phyloP scores from a whole-genome alignment of 2,797 vertebrate species.

The Myoxocephalus aenaeus region DNA sequence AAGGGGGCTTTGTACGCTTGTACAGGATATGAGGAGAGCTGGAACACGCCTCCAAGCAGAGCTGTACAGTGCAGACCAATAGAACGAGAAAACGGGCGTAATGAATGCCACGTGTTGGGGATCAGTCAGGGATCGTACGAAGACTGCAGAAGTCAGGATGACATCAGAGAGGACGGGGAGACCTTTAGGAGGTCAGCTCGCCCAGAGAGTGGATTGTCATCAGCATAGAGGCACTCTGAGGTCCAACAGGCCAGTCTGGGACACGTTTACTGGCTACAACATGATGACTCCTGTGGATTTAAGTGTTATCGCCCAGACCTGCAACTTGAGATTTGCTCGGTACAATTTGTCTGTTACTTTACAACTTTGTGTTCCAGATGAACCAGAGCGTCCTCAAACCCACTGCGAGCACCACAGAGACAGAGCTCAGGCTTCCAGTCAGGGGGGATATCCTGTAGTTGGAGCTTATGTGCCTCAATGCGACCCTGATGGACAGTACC shows the following conservation, averaged over 20 bases:
- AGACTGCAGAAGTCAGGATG: background rate
- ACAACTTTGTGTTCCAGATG: constrained; percentile 27
- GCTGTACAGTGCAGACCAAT: background rate
- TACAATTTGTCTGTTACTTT: background rate
- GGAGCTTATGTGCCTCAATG: constrained; percentile 77
- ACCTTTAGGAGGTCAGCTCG: background rate
- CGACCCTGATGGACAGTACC: constrained; percentile 80
- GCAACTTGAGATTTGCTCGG: background rate
- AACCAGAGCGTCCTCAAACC: constrained; percentile 62
- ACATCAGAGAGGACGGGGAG: background rate
- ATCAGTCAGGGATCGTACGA: background rate
- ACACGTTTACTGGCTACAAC: background rate
- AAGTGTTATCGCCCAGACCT: background rate
- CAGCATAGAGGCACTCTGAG: background rate
- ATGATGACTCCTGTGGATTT: background rate
- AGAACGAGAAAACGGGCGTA: background rate
- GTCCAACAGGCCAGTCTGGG: background rate
- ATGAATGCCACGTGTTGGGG: background rate
- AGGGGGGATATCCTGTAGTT: constrained; percentile 23
- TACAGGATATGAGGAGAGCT: background rate
- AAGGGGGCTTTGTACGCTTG: background rate
- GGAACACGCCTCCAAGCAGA: background rate
- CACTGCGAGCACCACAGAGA: constrained; percentile 79
- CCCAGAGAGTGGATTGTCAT: background rate
- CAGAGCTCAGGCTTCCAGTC: constrained; percentile 42